Base-by-base conservation (phyloP, 1,140 invertebrate genomes). In the Muscidifurax raptorellus region DNA sequence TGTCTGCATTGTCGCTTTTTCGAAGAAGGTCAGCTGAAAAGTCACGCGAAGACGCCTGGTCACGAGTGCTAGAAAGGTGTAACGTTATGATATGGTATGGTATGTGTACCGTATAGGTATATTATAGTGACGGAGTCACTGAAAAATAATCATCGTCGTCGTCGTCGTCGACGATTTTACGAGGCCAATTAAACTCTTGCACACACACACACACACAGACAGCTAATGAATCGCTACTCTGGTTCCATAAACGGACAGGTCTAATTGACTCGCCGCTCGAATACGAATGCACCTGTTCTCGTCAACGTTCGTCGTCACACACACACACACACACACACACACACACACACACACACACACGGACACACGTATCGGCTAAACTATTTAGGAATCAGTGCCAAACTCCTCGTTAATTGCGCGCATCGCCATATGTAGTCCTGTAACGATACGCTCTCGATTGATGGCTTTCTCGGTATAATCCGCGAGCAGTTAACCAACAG, bases 321-420 rank as follows among this genome's bases (percentile, higher is more conserved):
- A n/a, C n/a, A n/a, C n/a, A n/a, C n/a, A n/a, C n/a, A n/a, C n/a
- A n/a, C n/a, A n/a, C n/a, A n/a, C n/a, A n/a, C n/a, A n/a, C n/a
- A n/a, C n/a, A n/a, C n/a, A n/a, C n/a, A n/a, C n/a, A n/a, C n/a
- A n/a, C n/a, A n/a, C n/a, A n/a, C n/a, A 59, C 2, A 13, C 10
- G n/a, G 1, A 66, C 79, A 22, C 30, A 5, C 36, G 12, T 22
- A 28, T 30, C 40, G n/a, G 66, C 59, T 72, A 74, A 74, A 74
- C 22, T 74, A 64, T 82, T 82, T 82, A 74, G 22, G 82, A 77
- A 59, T 78, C 75, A 72, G 66, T 77, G 76, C 52, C 71, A 84
- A 80, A 80, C 30, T 72, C 67, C 28, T 59, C n/a, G 27, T 52
- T 78, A 71, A 79, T 84, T 83, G 82, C 75, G 52, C 22, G 12